These are phyloP conservation scores for Margarornis squamiger DNA, from an alignment of 2,797 vertebrate species.

Conservation along the genomic window DNA sequence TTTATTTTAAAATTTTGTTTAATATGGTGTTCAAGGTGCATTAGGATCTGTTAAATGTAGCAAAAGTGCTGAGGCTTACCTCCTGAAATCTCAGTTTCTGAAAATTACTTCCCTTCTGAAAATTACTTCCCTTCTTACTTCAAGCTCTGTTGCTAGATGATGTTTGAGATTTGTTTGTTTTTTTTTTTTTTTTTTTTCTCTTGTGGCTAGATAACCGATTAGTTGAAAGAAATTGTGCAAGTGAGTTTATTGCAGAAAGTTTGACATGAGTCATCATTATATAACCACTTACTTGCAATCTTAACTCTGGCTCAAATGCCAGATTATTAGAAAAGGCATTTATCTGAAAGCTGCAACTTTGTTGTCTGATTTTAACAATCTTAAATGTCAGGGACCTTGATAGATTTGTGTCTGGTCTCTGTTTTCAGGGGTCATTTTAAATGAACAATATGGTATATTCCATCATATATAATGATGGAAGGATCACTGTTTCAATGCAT, in stretches of 20 bases:
- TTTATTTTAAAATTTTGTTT: slow-evolving; percentile 9
- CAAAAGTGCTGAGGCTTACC: not conserved
- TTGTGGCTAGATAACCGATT: not conserved
- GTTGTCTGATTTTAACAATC: not conserved
- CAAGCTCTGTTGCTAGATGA: not conserved
- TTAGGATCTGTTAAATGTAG: slow-evolving; percentile 19
- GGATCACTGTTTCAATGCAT: not conserved
- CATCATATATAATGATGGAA: not conserved
- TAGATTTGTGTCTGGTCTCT: not conserved
- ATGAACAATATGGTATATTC: not conserved
- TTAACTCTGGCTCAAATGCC: not conserved
- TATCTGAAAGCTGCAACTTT: not conserved
- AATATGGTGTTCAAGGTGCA: not conserved
- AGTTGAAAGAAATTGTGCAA: not conserved
- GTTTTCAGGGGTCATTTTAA: not conserved
- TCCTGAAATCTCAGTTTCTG: slow-evolving; percentile 17
- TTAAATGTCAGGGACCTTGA: not conserved
- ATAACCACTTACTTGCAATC: not conserved
- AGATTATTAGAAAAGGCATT: not conserved
- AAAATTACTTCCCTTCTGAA: slow-evolving; percentile 15
- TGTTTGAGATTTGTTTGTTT: not conserved
- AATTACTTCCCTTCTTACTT: slow-evolving; percentile 13
- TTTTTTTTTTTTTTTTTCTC: not conserved
- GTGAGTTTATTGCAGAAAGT: not conserved
- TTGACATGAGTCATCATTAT: not conserved